phyloP scores from a whole-genome alignment of 1,140 invertebrate genomes.

The Trialeurodes vaporariorum region DNA sequence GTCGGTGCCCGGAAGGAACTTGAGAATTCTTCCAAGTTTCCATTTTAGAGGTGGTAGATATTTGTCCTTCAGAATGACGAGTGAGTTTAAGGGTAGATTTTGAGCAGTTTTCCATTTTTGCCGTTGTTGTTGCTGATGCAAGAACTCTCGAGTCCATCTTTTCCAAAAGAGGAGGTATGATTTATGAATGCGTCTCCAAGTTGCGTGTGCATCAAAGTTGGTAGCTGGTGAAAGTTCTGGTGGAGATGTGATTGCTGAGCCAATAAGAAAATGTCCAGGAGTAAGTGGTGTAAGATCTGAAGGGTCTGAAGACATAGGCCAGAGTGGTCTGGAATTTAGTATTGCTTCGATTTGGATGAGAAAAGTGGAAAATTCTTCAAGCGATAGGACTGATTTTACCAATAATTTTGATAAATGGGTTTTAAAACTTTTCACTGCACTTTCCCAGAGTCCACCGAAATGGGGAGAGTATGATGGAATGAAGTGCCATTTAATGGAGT shows the following conservation, averaged over 20 bases:
- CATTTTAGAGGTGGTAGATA: no score
- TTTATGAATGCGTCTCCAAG: no score
- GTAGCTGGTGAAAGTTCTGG: not conserved
- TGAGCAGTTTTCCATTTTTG: no score
- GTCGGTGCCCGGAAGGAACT: no score
- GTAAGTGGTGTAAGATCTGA: constrained; percentile 22
- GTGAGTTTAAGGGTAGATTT: no score
- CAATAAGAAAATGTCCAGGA: constrained; percentile 29
- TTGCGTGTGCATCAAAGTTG: no score
- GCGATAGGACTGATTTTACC: not conserved
- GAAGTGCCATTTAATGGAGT: constrained; percentile 26
- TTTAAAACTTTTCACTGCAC: constrained; percentile 27
- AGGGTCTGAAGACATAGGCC: constrained; percentile 20
- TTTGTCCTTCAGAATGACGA: no score
- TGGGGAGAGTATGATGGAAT: constrained; percentile 25
- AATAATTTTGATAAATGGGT: constrained; percentile 19
- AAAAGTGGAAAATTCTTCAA: constrained; percentile 13
- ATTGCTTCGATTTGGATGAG: constrained; percentile 16
- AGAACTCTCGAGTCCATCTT: no score
- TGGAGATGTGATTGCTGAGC: not conserved
- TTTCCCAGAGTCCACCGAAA: constrained; percentile 29
- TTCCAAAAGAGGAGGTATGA: no score
- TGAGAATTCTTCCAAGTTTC: no score
- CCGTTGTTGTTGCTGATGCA: no score
- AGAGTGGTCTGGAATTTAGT: constrained; percentile 28